Evolutionary conservation across 2,113 vertebrate genomes (phyloP).

Genomic region (Poecilia latipinna): DNA sequence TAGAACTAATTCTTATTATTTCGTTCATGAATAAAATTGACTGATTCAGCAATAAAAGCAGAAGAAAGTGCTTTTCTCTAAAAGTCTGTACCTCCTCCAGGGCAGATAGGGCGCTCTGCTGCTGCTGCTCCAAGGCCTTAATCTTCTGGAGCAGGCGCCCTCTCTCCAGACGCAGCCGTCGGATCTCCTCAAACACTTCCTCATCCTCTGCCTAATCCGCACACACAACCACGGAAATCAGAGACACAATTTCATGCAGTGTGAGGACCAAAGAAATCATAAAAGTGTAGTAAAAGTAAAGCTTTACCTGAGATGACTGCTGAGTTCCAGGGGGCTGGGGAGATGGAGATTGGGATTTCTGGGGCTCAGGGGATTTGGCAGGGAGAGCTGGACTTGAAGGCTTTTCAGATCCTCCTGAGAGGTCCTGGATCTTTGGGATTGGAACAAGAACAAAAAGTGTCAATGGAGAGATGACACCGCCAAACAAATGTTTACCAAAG

Average conservation of each 20-base stretch:
- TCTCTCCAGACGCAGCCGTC: conserved; percentile 87
- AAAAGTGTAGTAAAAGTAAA: conserved; percentile 6
- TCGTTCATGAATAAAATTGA: neutral
- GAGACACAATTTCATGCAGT: neutral
- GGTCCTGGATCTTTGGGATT: conserved; percentile 43
- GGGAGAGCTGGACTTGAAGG: conserved; percentile 44
- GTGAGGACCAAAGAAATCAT: neutral
- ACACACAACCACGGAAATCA: neutral
- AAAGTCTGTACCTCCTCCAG: conserved; percentile 77
- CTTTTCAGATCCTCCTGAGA: conserved; percentile 42
- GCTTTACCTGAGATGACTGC: conserved; percentile 55
- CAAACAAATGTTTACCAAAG: neutral
- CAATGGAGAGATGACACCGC: neutral
- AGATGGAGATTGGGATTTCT: conserved; percentile 48
- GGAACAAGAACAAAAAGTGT: neutral
- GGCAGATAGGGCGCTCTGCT: conserved; percentile 79
- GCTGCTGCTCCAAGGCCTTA: conserved; percentile 88
- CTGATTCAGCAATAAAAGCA: neutral
- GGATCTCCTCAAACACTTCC: conserved; percentile 93
- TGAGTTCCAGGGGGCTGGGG: conserved; percentile 66
- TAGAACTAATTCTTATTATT: neutral
- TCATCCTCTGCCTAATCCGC: conserved; percentile 81
- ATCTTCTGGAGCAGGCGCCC: conserved; percentile 93
- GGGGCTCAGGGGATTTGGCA: conserved; percentile 48
- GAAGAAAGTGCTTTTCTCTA: neutral